These are phyloP conservation scores for Polypterus senegalus DNA, from an alignment of 2,113 vertebrate species.

Conservation along the genomic window DNA sequence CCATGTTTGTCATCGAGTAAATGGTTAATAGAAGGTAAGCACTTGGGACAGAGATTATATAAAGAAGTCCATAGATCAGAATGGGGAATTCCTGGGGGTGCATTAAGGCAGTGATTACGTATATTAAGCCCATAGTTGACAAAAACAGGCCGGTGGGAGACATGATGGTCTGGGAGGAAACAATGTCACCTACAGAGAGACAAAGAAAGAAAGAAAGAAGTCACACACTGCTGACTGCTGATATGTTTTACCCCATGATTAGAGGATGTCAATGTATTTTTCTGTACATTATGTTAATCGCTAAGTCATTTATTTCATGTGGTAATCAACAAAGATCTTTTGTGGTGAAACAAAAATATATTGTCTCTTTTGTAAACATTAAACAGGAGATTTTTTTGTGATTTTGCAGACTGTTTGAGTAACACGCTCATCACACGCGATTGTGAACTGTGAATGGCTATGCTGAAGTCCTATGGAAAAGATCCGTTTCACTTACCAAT, in stretches of 20 bases:
- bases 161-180: slow-evolving; percentile 31
- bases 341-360: too few relatives aligned
- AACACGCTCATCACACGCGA: too few relatives aligned
- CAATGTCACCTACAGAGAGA: slow-evolving; percentile 25
- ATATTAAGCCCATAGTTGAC: slow-evolving; percentile 23
- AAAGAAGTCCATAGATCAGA: slow-evolving; percentile 40
- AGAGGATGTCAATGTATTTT: slow-evolving; percentile 7
- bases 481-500: slow-evolving; percentile 25
- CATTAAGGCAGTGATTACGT: slow-evolving; percentile 27
- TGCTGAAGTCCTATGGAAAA: slow-evolving; percentile 13
- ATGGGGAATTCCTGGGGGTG: slow-evolving; percentile 36
- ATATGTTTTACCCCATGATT: slow-evolving; percentile 13
- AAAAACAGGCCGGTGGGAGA: slow-evolving; percentile 43
- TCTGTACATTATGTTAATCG: too few relatives aligned
- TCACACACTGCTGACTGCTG: slow-evolving; percentile 13
- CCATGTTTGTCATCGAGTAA: slow-evolving; percentile 54
- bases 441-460: slow-evolving; percentile 12
- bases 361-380: too few relatives aligned
- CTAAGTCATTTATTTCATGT: too few relatives aligned
- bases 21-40: slow-evolving; percentile 50
- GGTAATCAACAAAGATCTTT: too few relatives aligned
- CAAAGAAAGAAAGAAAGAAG: slow-evolving; percentile 9
- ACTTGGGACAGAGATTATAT: slow-evolving; percentile 44
- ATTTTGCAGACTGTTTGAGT: too few relatives aligned
- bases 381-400: too few relatives aligned